phyloP scores from a whole-genome alignment of 2,888 invertebrate species.

The Anthrax anthrax region DNA sequence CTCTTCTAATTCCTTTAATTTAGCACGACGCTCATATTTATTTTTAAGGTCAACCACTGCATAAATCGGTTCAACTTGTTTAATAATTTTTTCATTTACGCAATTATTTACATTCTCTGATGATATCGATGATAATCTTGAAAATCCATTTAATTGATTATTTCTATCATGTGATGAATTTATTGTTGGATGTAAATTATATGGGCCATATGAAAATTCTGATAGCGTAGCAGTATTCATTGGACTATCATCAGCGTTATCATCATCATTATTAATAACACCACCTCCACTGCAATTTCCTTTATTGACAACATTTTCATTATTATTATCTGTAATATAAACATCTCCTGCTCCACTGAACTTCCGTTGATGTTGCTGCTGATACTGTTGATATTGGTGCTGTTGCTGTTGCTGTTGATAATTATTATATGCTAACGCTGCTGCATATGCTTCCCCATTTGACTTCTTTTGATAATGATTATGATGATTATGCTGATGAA shows the following conservation, averaged over 20 bases:
- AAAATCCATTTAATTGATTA: neutral
- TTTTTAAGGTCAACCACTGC: constrained; percentile 25
- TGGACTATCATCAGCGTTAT: constrained; percentile 1
- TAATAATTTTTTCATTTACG: neutral
- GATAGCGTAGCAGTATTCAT: neutral
- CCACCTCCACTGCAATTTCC: too few species aligned
- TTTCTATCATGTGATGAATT: too few species aligned
- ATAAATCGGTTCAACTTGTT: constrained; percentile 20
- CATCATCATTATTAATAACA: too few species aligned
- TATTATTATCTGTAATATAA: too few species aligned
- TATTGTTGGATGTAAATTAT: neutral
- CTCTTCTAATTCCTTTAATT: constrained; percentile 15
- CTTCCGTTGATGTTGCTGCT: neutral
- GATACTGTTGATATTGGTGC: constrained; percentile 2
- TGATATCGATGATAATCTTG: constrained; percentile 7
- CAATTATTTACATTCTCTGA: constrained; percentile 9
- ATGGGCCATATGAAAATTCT: neutral
- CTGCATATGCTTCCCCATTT: too few species aligned
- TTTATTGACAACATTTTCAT: too few species aligned
- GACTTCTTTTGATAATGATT: neutral
- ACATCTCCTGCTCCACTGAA: too few species aligned
- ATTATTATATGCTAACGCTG: too few species aligned
- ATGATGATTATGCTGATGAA: neutral
- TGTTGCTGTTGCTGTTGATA: too few species aligned
- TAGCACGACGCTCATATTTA: constrained; percentile 20